phyloP scores from a whole-genome alignment of 2,113 vertebrate species.

The Thermophis baileyi region DNA sequence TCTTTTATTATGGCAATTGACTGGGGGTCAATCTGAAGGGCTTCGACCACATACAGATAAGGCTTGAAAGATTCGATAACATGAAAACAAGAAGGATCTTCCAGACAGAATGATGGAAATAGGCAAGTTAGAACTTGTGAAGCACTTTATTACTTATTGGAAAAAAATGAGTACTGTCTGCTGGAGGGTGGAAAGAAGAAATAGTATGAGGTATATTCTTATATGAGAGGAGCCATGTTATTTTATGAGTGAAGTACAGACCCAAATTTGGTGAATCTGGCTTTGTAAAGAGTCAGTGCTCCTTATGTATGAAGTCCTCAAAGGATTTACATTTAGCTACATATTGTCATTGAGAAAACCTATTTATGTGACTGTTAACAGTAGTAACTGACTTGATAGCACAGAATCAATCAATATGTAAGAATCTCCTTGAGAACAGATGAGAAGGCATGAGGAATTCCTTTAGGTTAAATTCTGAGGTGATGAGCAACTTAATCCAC shows the following conservation, averaged over 20 bases:
- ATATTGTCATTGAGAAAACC: background rate
- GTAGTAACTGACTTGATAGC: background rate
- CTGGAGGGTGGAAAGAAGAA: background rate
- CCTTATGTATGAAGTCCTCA: background rate
- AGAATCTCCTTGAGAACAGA: background rate
- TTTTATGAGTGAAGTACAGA: background rate
- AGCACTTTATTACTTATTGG: background rate
- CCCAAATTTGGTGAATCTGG: background rate
- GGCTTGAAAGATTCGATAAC: background rate
- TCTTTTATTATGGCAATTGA: background rate
- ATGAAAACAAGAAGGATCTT: background rate
- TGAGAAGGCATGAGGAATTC: background rate
- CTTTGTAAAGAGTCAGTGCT: background rate
- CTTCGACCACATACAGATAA: background rate
- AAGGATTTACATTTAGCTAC: background rate
- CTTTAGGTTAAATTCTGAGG: background rate
- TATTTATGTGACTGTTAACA: background rate
- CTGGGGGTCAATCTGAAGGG: background rate
- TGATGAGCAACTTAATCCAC: background rate
- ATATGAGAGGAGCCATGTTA: background rate
- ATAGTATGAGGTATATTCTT: background rate
- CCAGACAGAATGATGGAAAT: background rate
- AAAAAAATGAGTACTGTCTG: background rate
- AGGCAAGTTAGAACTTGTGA: background rate
- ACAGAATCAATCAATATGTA: background rate